Conservation (phyloP, 1,140 invertebrate genomes). For the Penaeus vannamei region DNA sequence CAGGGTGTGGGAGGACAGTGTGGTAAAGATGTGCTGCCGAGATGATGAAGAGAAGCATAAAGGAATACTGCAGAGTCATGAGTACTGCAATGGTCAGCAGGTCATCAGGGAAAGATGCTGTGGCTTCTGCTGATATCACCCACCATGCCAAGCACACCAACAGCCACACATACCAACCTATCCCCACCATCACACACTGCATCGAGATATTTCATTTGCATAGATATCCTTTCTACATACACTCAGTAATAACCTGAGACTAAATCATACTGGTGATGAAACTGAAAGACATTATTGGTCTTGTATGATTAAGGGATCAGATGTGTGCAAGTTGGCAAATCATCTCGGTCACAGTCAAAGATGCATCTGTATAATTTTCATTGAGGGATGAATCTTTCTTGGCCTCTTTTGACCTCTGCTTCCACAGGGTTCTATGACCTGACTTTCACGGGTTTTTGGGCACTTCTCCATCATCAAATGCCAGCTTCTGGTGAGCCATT, state of each 20-base stretch:
- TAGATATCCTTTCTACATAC: background rate
- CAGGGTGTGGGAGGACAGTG: conserved; percentile 44
- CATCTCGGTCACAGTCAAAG: too few species aligned
- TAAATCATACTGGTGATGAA: background rate
- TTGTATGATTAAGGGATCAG: too few species aligned
- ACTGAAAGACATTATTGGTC: too few species aligned
- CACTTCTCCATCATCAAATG: too few species aligned
- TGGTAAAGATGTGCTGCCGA: conserved; percentile 59
- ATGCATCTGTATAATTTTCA: too few species aligned
- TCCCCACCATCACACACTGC: conserved; percentile 44
- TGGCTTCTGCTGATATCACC: conserved; percentile 54
- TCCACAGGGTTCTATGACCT: too few species aligned
- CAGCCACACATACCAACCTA: conserved; percentile 54
- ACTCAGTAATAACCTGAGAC: background rate
- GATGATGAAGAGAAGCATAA: conserved; percentile 59
- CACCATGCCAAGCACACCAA: conserved; percentile 54
- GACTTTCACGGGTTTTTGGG: too few species aligned
- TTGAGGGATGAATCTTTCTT: too few species aligned
- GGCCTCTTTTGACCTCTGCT: too few species aligned
- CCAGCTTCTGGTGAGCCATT: too few species aligned
- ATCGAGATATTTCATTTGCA: background rate
- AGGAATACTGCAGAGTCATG: conserved; percentile 56
- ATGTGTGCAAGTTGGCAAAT: too few species aligned
- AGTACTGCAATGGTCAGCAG: conserved; percentile 56
- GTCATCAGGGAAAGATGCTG: conserved; percentile 51